Percentiles rank a stretch among this genome's conserved stretches.
Conservation (phyloP, 2,797 vertebrate genomes). For the Paguma larvata region DNA sequence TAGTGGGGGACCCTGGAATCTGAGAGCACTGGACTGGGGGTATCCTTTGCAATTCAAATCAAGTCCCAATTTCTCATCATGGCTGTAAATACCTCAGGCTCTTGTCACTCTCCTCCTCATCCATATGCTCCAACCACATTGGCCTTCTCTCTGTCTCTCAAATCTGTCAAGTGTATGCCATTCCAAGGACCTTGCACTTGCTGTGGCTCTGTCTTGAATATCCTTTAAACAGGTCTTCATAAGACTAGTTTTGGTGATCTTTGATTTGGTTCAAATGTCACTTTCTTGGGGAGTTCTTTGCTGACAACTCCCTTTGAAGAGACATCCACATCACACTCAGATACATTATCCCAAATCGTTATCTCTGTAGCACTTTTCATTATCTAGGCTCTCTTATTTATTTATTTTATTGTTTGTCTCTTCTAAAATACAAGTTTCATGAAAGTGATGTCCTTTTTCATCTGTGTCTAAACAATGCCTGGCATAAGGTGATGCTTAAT, state of each 20-base stretch:
- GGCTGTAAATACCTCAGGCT: neutral
- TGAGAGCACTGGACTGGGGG: neutral
- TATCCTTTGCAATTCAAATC: slow-evolving; percentile 38
- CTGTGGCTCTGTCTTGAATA: neutral
- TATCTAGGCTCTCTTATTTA: neutral
- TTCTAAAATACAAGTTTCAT: slow-evolving; percentile 16
- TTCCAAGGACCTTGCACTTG: neutral
- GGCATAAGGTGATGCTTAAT: neutral
- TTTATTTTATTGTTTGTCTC: neutral
- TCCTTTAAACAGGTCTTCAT: neutral
- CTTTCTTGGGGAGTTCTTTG: neutral
- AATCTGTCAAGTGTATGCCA: neutral
- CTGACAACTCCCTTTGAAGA: neutral
- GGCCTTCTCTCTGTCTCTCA: neutral
- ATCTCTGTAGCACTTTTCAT: neutral
- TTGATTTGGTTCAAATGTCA: neutral
- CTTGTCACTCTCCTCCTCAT: neutral
- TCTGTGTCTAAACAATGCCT: neutral
- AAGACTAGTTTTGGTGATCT: neutral
- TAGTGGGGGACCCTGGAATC: neutral
- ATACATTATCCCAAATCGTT: neutral
- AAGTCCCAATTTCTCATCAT: neutral
- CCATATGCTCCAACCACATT: neutral
- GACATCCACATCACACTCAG: neutral
- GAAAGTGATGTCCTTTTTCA: neutral